Percentiles rank a stretch among this genome's conserved stretches.
Evolutionary conservation across 2,113 vertebrate genomes (phyloP).

Genomic region (Taxidea taxus): DNA sequence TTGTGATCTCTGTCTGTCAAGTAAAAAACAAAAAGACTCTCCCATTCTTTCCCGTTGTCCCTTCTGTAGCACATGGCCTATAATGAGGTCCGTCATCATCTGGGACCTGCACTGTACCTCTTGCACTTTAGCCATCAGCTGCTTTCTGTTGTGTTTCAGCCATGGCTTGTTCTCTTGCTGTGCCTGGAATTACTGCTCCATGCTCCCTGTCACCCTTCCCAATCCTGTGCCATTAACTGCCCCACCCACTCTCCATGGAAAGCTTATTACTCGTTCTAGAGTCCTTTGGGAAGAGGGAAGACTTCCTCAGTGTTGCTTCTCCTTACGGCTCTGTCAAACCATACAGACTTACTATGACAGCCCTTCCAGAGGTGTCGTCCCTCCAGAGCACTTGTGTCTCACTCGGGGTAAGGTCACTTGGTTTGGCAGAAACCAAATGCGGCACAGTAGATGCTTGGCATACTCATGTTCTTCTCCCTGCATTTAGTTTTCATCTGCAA

Average conservation of each 20-base stretch:
- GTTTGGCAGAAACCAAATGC: background rate
- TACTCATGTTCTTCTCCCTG: background rate
- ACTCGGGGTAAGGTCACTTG: background rate
- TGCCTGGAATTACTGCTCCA: background rate
- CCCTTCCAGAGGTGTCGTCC: too few species aligned
- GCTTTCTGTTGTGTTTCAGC: background rate
- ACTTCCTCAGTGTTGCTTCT: background rate
- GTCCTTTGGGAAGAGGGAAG: background rate
- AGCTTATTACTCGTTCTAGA: background rate
- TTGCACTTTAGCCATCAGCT: background rate
- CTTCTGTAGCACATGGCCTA: background rate
- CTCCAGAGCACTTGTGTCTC: too few species aligned
- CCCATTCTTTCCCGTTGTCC: background rate
- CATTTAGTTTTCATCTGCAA: background rate
- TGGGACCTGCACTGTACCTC: background rate
- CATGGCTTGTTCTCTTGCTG: background rate
- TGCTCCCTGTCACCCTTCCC: background rate
- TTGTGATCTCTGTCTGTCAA: too few species aligned
- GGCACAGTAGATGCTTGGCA: background rate
- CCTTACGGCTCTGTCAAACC: too few species aligned
- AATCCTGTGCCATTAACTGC: background rate
- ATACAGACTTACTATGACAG: rapidly evolving
- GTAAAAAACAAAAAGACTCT: too few species aligned
- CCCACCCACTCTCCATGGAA: background rate
- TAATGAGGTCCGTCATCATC: background rate